Base-by-base conservation (phyloP, 2,797 vertebrate genomes). In the Cossypha niveicapilla region DNA sequence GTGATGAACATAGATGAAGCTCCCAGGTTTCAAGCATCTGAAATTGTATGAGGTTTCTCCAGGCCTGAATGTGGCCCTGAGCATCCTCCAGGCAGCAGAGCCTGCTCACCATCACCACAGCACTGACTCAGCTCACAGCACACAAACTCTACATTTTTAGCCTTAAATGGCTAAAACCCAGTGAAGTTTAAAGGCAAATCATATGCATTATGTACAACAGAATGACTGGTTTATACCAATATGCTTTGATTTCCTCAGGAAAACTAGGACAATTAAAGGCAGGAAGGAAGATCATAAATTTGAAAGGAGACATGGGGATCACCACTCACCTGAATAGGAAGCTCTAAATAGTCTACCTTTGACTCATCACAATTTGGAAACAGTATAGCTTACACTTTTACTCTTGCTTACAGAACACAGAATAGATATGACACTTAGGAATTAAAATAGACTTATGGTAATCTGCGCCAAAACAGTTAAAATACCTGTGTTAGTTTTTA, bases 241-340 rank as follows among this genome's bases (percentile, higher is more conserved):
- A 48, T 87, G 72, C 12, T 94, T 92, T 95, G 45, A 77, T 95
- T 95, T 96, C 86, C 94, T 95, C 75, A 91, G 90, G 95, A 96
- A 93, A 93, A 58, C 24, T 4, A 42, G 42, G 39, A 74, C 78
- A 93, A 89, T 87, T 87, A 80, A 72, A 87, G 25, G 35, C 90
- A 92, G 90, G 90, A 96, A 95, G 81, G 84, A 91, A 86, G 54
- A 86, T 65, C 32, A 78, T 92, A 89, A 90, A 88, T 95, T 82
- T 92, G 57, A 85, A 80, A 77, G 81, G 54, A 87, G 88, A 61
- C 42, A 57, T 61, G 18, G 61, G 53, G 28, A 83, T 87, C 89
- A 86, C 68, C 2, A n/a, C 57, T 95, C 32, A 95, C 83, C 90
- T 94, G 71, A 93, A 93, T 51, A 88, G 83, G 67, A 93, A 92